phyloP scores from a whole-genome alignment of 2,113 vertebrate species.

The Philantomba maxwellii region DNA sequence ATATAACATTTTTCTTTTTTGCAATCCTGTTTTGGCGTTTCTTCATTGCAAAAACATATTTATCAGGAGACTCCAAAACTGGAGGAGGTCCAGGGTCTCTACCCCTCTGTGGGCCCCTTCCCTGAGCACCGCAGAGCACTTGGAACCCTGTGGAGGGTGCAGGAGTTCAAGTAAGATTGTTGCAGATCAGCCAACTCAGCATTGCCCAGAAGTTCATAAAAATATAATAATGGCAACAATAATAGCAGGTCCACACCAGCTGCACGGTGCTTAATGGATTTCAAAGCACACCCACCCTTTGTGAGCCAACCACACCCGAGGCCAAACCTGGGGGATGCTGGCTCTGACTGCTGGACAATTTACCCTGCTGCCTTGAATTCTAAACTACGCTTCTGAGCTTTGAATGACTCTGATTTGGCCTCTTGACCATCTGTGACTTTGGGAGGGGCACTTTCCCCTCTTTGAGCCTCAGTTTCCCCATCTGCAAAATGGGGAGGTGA shows the following conservation, averaged over 20 bases:
- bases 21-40: background rate
- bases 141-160: background rate
- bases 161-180: background rate
- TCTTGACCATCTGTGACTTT: too few relatives aligned
- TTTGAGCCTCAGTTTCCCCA: background rate
- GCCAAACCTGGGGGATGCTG: background rate
- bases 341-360: background rate
- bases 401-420: background rate
- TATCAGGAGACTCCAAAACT: background rate
- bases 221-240: background rate
- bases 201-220: background rate
- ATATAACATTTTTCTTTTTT: background rate
- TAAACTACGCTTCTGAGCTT: background rate
- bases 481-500: background rate
- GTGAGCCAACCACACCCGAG: background rate
- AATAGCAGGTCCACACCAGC: background rate
- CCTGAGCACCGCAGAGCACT: background rate
- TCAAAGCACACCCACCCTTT: background rate
- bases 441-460: background rate
- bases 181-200: background rate
- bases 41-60: background rate
- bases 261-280: background rate
- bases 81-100: accelerated
- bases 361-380: background rate
- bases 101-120: background rate